These are phyloP conservation scores for Takifugu flavidus DNA, from an alignment of 2,113 vertebrate species.

Conservation along the genomic window DNA sequence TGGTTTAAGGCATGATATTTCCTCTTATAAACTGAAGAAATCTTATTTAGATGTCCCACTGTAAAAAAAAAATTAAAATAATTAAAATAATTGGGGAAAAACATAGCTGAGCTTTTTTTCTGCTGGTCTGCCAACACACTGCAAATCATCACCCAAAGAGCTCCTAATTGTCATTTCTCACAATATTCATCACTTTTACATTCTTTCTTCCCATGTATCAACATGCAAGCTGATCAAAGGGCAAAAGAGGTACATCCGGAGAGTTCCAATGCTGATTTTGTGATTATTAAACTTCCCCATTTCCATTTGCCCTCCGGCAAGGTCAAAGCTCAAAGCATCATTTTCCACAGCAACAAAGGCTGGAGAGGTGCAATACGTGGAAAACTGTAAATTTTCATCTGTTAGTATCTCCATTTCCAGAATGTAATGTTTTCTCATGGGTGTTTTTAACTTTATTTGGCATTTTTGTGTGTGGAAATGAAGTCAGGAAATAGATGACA, in stretches of 20 bases:
- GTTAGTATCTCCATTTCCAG: too few relatives aligned
- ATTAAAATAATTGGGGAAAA: background rate
- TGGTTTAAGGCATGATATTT: background rate
- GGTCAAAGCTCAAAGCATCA: conserved; percentile 5
- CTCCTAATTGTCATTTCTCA: background rate
- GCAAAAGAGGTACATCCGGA: conserved; percentile 10
- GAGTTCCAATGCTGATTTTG: conserved; percentile 12
- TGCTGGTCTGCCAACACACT: background rate
- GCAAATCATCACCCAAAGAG: background rate
- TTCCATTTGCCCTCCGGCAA: conserved; percentile 13
- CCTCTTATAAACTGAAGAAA: background rate
- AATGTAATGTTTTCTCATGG: too few relatives aligned
- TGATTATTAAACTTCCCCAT: conserved; percentile 7
- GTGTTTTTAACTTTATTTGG: too few relatives aligned
- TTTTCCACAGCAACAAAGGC: background rate
- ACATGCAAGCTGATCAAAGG: background rate
- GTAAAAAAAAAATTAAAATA: background rate
- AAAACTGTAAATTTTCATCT: too few relatives aligned
- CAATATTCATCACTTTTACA: background rate
- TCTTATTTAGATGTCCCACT: background rate
- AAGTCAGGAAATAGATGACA: background rate
- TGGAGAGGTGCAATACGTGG: too few relatives aligned
- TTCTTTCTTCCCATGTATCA: conserved; percentile 11
- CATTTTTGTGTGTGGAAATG: background rate
- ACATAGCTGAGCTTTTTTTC: background rate